Evolutionary conservation across 2,888 invertebrate species (phyloP), one percentile per base, ranked within the genome.

Genomic region (Sarcophaga caerulescens): DNA sequence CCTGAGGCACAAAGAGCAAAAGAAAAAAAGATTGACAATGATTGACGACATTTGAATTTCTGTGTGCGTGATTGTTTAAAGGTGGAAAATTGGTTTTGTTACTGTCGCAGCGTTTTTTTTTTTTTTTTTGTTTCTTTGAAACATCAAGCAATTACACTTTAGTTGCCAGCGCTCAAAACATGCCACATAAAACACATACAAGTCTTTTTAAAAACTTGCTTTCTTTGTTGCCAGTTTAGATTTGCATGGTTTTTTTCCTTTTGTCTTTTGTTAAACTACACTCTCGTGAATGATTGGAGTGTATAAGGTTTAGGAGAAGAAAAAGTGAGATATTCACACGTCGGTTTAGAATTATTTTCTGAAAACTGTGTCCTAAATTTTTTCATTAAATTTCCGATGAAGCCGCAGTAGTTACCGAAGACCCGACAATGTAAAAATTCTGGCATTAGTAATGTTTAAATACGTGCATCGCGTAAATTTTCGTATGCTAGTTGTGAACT

Each of bases 11-110:
- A 19, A 62, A 11, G 14, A 17, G 68, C 14, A 17, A 60, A n/a
- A 44, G 35, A 76, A 68, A 69, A 47, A 68, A 80, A 66, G 71
- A 79, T 82, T 85, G 85, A 85, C 85, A 85, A 83, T 85, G 85
- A 85, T 85, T 79, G 83, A 85, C 75, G 68, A 79, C 79, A 73
- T 80, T 68, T 79, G 57, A 76, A 76, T 76, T 80, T 75, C 76
- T 75, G 25, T 76, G 83, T 76, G 79, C 66, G 83, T 83, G 76
- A 85, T 85, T 79, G 66, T 68, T 68, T 63, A 76, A 75, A 85
- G 66, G 69, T 77, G 74, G 82, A 76, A 85, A 85, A 79, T 85
- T 85, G 62, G 71, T 83, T 79, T 79, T 79, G 75, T 82, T 66
- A 75, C 59, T 83, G 35, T 65, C 62, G 74, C 74, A 52, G 4